These are phyloP conservation scores for Actinostola sp. DNA, from an alignment of 92 coral and sea anemone genomes.

Conservation along the genomic window DNA sequence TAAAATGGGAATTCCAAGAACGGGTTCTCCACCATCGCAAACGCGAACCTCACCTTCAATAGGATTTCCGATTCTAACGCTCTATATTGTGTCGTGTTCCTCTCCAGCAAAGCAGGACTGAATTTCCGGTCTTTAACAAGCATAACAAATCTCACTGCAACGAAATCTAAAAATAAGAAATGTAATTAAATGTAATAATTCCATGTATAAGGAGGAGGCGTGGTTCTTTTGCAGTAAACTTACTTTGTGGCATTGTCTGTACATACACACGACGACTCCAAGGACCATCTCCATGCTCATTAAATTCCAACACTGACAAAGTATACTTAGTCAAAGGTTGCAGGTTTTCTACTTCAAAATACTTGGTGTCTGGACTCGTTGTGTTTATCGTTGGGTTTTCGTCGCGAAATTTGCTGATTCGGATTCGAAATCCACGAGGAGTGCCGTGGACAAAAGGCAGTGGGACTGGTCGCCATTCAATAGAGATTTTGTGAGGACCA, in stretches of 20 bases:
- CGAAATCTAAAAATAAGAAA: conserved; percentile 21
- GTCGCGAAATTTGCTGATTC: neutral
- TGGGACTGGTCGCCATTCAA: conserved; percentile 48
- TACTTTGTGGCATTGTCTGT: conserved; percentile 21
- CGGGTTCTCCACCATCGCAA: too few species aligned
- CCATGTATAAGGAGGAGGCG: too few species aligned
- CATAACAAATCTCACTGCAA: neutral
- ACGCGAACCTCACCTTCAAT: neutral
- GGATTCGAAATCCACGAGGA: conserved; percentile 32
- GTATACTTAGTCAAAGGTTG: conserved; percentile 51
- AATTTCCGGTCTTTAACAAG: conserved; percentile 1
- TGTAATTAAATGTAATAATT: too few species aligned
- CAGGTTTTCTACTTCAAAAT: conserved; percentile 21
- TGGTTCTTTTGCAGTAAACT: too few species aligned
- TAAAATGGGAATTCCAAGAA: too few species aligned
- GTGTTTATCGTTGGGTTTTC: neutral
- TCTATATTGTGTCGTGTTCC: neutral
- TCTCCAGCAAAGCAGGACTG: neutral
- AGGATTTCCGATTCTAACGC: neutral
- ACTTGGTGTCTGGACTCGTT: conserved; percentile 4
- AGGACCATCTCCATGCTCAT: conserved; percentile 48
- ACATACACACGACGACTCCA: conserved; percentile 29
- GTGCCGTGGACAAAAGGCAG: conserved; percentile 30
- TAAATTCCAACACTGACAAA: conserved; percentile 36
- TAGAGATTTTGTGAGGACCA: conserved; percentile 19